Conservation (phyloP, 2,888 invertebrate genomes). For the Drosophila kambysellisi region DNA sequence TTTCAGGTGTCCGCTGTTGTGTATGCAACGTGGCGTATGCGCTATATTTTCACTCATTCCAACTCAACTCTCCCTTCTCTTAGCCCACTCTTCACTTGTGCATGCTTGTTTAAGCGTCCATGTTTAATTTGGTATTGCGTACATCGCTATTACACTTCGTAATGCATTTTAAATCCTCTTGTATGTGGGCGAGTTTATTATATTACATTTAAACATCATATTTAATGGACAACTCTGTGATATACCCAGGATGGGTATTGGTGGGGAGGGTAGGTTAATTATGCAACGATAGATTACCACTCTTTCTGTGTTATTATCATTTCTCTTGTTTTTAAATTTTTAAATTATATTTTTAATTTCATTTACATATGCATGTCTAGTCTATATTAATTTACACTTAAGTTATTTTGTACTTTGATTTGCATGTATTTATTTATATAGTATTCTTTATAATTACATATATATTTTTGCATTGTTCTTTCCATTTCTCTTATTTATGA, state of each 20-base stretch:
- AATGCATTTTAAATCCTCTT: slow-evolving; percentile 53
- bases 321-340: not conserved
- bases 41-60: slow-evolving; percentile 51
- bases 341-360: slow-evolving; percentile 34
- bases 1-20: slow-evolving; percentile 61
- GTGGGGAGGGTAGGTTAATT: not conserved
- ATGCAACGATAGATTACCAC: not conserved
- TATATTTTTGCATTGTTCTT: slow-evolving; percentile 34
- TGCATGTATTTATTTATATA: slow-evolving; percentile 16
- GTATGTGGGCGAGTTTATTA: slow-evolving; percentile 20
- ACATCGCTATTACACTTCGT: slow-evolving; percentile 54
- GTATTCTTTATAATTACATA: slow-evolving; percentile 4
- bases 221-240: not conserved
- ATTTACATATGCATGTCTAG: slow-evolving; percentile 22
- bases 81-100: not conserved
- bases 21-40: slow-evolving; percentile 65
- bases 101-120: slow-evolving; percentile 71
- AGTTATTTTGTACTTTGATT: slow-evolving; percentile 15
- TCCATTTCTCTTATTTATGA: slow-evolving; percentile 32
- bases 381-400: slow-evolving; percentile 27
- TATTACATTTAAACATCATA: slow-evolving; percentile 9
- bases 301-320: not conserved
- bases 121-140: slow-evolving; percentile 74
- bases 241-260: not conserved
- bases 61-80: not conserved